Evolutionary conservation across 1,140 invertebrate species (phyloP).

Genomic region (Augochlora pura): DNA sequence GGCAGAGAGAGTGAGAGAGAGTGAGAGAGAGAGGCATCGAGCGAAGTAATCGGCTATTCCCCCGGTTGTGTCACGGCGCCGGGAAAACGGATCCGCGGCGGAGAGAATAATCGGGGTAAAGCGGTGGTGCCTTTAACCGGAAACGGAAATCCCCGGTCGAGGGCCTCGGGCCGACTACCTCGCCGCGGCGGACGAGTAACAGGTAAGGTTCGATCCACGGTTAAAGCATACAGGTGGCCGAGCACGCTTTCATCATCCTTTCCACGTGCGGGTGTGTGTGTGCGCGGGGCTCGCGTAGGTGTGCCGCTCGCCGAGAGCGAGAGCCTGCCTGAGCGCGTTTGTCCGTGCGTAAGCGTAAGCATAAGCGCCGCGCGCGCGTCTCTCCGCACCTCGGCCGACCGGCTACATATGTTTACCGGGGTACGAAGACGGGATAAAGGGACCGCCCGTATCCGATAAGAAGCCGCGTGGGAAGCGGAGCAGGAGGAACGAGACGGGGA

Average conservation of each 20-base stretch:
- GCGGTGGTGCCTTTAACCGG: slow-evolving; percentile 58
- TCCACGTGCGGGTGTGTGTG: slow-evolving; percentile 44
- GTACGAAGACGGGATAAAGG: slow-evolving; percentile 54
- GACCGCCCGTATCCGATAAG: slow-evolving; percentile 36
- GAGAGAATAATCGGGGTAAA: slow-evolving; percentile 44
- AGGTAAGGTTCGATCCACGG: slow-evolving; percentile 78
- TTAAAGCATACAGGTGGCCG: slow-evolving; percentile 80
- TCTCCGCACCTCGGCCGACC: neutral
- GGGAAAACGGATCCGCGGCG: slow-evolving; percentile 17
- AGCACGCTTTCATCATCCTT: slow-evolving; percentile 69
- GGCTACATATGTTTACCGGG: slow-evolving; percentile 56
- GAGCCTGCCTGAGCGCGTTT: neutral
- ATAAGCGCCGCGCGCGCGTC: neutral
- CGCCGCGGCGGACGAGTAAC: slow-evolving; percentile 73
- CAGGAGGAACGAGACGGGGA: too few relatives aligned
- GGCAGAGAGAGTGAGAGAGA: too few relatives aligned
- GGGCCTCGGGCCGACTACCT: slow-evolving; percentile 54
- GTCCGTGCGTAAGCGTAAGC: slow-evolving; percentile 13
- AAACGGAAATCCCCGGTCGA: slow-evolving; percentile 65
- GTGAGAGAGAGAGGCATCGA: too few relatives aligned
- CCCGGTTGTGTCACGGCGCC: neutral
- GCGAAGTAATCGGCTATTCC: neutral
- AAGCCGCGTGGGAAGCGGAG: slow-evolving; percentile 8
- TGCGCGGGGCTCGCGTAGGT: slow-evolving; percentile 20
- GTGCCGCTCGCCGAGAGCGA: neutral